Base-by-base conservation (phyloP, 2,888 invertebrate genomes). In the Pteria penguin region DNA sequence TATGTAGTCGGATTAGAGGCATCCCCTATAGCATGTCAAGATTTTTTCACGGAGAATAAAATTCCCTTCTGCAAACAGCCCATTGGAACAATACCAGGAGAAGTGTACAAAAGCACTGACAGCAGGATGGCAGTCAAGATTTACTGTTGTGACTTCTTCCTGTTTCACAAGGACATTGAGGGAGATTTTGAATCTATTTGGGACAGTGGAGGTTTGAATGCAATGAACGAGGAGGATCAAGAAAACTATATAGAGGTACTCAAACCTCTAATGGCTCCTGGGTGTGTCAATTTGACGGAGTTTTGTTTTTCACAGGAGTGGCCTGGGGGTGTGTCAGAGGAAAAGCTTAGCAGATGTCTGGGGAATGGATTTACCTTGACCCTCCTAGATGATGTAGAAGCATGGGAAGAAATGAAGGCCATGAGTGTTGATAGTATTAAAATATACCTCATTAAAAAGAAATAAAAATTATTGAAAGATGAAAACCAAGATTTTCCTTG, bases 61-160 rank as follows among this genome's bases (percentile, higher is more conserved):
- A 45, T 45, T 45, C 8, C 8, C 8, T 45, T 14, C 18, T 8
- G 18, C 11, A 18, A 8, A 18, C 8, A 45, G 18, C 45, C 45
- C 45, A 45, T 45, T 18, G 45, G 18, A 8, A 45, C 8, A 45
- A 45, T 45, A 45, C 45, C 45, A 45, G 45, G 45, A 45, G 18
- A 8, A 14, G 45, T 45, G 11, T 45, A 14, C 18, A 18, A 45
- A 18, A 18, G 45, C 45, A 45, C 11, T 45, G 18, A 45, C 8
- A 45, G 18, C 18, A 18, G 45, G 0, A 18, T 45, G 45, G 18
- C 8, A 45, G 45, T 18, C 11, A 45, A 18, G 18, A 8, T 45
- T 8, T 76, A 76, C 27, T 58, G 63, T n/a, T 76, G 76, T 58
- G 72, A 76, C 36, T 69, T 69, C 26, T 76, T 68, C 45, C 27